Base-by-base conservation (phyloP, 1,140 invertebrate species). In the Cydia amplana region DNA sequence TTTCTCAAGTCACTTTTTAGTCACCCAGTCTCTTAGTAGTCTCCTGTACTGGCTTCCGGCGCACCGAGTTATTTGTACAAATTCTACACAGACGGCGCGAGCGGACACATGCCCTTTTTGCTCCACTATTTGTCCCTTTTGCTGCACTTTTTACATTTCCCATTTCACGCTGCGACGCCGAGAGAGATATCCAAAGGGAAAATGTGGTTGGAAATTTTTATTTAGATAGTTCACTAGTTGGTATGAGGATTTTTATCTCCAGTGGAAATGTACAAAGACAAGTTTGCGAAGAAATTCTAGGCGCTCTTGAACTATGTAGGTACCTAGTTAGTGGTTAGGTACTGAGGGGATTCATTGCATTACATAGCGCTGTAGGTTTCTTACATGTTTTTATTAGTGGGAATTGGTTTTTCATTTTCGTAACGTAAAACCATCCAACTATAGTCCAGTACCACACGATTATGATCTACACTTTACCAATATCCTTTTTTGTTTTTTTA, bases 41-140 rank as follows among this genome's bases (percentile, higher is more conserved):
- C 40, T 40, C 77, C 77, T 43, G 73, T 67, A 72, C 77, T 75
- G 67, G 77, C 78, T 82, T 82, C 83, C 81, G 79, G 67, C 79
- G 55, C 36, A 63, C 51, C 72, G 72, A 73, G 74, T 75, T 79
- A 77, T 82, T 85, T 75, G 80, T 78, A 82, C 83, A 85, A 85
- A 83, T 85, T 85, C 82, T 80, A 75, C 77, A 46, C 60, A 65
- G 25, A 67, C 36, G 72, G 63, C 60, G 73, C 72, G 18, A 60
- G 63, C 72, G 72, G 40, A 75, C 74, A 75, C 70, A 75, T 75
- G 74, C 32, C 73, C n/a, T 51, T 23, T 28, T 60, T 60, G 16
- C 51, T 55, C n/a, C 55, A 60, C 60, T 40, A 51, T 75, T 77
- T 72, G 36, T 51, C 51, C 72, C 64, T 60, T 72, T 77, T 73